Conservation (phyloP, 2,888 invertebrate species). For the Plebejus melissa region DNA sequence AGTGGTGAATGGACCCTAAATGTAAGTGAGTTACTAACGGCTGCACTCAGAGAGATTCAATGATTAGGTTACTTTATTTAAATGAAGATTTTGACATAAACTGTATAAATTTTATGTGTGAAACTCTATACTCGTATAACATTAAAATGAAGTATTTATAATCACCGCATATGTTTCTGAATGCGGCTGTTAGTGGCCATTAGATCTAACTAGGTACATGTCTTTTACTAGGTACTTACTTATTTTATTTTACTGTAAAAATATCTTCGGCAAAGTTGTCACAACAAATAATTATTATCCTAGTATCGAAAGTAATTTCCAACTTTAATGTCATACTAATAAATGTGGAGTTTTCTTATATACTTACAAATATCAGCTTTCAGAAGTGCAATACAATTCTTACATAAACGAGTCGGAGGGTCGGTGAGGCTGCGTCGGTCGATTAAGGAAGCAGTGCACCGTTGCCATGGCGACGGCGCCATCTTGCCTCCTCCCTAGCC, state of each 20-base stretch:
- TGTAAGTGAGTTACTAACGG: no score
- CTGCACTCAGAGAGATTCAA: no score
- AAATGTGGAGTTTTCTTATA: slow-evolving; percentile 37
- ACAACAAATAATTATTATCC: neutral
- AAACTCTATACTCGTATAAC: no score
- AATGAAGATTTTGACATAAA: no score
- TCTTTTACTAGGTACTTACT: neutral
- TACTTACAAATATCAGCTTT: slow-evolving; percentile 38
- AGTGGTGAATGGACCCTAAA: no score
- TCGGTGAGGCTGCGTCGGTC: slow-evolving; percentile 68
- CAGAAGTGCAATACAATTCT: slow-evolving; percentile 72
- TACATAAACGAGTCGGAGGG: slow-evolving; percentile 68
- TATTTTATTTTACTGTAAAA: neutral
- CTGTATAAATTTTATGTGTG: no score
- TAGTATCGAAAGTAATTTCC: neutral
- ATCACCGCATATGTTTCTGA: no score
- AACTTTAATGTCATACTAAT: neutral
- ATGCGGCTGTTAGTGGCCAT: no score
- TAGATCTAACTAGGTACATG: neutral
- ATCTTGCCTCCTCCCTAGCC: slow-evolving; percentile 65
- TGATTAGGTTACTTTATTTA: no score
- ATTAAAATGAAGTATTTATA: no score
- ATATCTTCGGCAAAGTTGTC: neutral
- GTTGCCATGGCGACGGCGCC: slow-evolving; percentile 76
- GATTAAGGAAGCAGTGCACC: slow-evolving; percentile 78